A percentile compares a stretch with the other conserved stretches of the same genome.
These are phyloP conservation scores for Pissodes strobi DNA, from an alignment of 1,140 invertebrate species.

Conservation along the genomic window DNA sequence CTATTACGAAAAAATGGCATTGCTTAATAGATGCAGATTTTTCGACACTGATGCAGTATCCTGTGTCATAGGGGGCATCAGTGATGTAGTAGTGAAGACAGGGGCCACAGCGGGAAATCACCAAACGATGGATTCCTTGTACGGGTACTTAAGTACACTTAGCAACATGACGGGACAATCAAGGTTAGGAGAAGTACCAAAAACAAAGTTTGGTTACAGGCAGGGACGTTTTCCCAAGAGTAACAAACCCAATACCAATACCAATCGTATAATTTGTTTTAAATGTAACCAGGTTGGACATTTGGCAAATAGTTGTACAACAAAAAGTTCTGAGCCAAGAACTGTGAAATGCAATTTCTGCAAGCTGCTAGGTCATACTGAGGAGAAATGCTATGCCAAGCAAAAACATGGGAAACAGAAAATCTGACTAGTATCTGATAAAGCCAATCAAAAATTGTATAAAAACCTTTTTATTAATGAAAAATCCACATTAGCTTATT, in stretches of 20 bases:
- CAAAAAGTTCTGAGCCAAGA: too few species aligned
- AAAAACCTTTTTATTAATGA: too few species aligned
- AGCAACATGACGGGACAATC: too few species aligned
- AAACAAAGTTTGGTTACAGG: neutral
- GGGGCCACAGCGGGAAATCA: conserved; percentile 31
- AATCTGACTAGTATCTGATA: neutral
- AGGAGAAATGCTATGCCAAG: neutral
- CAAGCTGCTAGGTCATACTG: neutral
- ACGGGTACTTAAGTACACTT: conserved; percentile 10
- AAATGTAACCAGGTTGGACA: neutral
- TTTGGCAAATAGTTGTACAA: too few species aligned
- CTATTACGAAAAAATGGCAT: conserved; percentile 38
- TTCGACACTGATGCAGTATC: conserved; percentile 46
- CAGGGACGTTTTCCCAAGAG: neutral
- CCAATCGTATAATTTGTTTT: neutral
- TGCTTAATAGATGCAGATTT: conserved; percentile 50
- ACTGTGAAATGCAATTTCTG: neutral
- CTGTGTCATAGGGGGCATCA: conserved; percentile 49
- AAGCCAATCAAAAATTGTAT: neutral
- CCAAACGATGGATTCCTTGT: conserved; percentile 27
- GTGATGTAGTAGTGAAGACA: conserved; percentile 24
- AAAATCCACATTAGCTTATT: neutral
- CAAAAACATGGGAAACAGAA: neutral
- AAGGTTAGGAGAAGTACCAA: neutral
- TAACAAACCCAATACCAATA: too few species aligned